These are phyloP conservation scores for Rhizomys pruinosus DNA, from an alignment of 2,113 vertebrate species.

Conservation along the genomic window DNA sequence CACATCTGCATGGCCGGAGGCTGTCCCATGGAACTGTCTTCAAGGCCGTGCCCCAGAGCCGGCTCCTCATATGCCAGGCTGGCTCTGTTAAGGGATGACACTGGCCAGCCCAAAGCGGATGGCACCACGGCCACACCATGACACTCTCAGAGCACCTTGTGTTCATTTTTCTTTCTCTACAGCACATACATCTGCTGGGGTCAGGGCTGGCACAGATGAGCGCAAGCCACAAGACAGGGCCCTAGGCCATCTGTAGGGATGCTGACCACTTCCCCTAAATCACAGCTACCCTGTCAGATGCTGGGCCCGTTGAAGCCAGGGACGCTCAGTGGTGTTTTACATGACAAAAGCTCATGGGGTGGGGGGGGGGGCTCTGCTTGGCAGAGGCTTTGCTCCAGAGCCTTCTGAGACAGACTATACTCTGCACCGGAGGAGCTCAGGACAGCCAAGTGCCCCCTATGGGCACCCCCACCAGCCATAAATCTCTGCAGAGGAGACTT, in stretches of 20 bases:
- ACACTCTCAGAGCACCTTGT: too few relatives aligned
- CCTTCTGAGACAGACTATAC: background rate
- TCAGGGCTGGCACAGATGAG: accelerated
- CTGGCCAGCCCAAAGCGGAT: background rate
- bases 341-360: background rate
- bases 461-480: background rate
- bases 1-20: background rate
- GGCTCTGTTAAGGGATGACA: background rate
- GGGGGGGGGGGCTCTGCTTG: background rate
- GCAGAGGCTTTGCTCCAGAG: background rate
- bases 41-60: background rate
- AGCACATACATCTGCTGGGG: background rate
- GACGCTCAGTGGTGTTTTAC: background rate
- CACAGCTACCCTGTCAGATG: background rate
- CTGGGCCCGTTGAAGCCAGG: accelerated
- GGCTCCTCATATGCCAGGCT: background rate
- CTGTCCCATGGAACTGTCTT: background rate
- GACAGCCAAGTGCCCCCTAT: background rate
- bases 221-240: background rate
- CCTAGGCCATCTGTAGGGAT: background rate
- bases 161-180: background rate
- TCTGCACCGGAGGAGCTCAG: background rate
- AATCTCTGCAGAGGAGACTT: background rate
- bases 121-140: accelerated
- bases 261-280: background rate